phyloP scores from a whole-genome alignment of 2,888 invertebrate genomes.

The Polylopha cassiicola region DNA sequence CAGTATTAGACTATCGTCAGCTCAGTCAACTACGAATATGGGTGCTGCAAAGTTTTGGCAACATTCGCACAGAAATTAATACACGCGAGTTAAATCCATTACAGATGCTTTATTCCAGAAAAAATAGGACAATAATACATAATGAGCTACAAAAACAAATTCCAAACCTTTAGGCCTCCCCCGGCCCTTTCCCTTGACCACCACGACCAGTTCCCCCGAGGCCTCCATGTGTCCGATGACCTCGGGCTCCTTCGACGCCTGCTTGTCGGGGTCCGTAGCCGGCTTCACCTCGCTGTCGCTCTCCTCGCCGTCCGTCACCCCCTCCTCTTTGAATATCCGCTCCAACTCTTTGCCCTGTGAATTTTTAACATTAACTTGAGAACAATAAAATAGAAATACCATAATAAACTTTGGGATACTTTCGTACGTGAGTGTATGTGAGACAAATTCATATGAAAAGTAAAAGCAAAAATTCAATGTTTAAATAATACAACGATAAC shows the following conservation, averaged over 20 bases:
- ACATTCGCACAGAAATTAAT: no score
- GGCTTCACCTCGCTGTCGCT: conserved; percentile 55
- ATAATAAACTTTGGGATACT: no score
- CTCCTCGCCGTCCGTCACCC: conserved; percentile 80
- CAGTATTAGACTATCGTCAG: no score
- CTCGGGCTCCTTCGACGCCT: conserved; percentile 58
- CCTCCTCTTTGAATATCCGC: conserved; percentile 83
- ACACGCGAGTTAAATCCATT: no score
- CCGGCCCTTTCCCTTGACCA: conserved; percentile 75
- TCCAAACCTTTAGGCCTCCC: conserved; percentile 70
- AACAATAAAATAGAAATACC: background rate
- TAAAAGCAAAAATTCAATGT: no score
- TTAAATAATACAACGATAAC: no score
- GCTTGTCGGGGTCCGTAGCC: conserved; percentile 28
- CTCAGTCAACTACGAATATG: no score
- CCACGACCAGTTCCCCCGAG: conserved; percentile 79
- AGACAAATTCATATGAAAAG: no score
- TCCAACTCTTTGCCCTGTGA: conserved; percentile 84
- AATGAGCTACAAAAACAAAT: background rate
- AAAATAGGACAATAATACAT: conserved; percentile 1
- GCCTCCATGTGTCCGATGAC: conserved; percentile 82
- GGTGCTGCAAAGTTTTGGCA: no score
- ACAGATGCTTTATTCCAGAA: no score
- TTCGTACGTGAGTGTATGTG: no score
- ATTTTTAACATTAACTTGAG: background rate